A percentile compares a stretch with the other conserved stretches of the same genome.
These are phyloP conservation scores for Prolemur simus DNA, from an alignment of 2,113 vertebrate species.

Conservation along the genomic window DNA sequence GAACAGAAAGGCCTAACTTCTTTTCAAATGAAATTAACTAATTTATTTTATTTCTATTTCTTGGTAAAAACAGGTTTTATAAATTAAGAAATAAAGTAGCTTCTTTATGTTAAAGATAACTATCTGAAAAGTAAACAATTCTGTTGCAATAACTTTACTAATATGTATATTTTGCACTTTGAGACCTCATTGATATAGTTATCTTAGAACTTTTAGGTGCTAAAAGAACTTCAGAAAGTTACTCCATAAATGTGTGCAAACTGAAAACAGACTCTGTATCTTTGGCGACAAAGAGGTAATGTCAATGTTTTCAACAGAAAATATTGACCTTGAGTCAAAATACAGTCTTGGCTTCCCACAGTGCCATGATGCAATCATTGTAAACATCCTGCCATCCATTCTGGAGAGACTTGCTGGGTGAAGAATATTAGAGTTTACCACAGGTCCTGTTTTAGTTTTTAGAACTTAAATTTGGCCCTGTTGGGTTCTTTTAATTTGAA, in stretches of 20 bases:
- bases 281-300: constrained; percentile 40
- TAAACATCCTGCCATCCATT: not conserved
- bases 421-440: not conserved
- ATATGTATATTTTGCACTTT: constrained; percentile 68
- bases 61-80: constrained; percentile 63
- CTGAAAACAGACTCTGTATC: constrained; percentile 27
- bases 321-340: constrained; percentile 17
- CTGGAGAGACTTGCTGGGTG: not conserved
- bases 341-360: not conserved
- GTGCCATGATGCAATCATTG: not conserved
- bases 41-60: constrained; percentile 58
- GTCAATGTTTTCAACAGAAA: constrained; percentile 46
- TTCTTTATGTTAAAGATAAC: constrained; percentile 50
- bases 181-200: constrained; percentile 48
- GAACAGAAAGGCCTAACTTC: constrained; percentile 56
- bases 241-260: constrained; percentile 29
- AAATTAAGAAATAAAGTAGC: constrained; percentile 48
- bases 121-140: constrained; percentile 52
- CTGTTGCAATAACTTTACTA: constrained; percentile 55
- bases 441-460: constrained; percentile 54
- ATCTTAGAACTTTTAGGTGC: constrained; percentile 27
- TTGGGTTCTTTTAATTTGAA: constrained; percentile 58
- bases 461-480: constrained; percentile 39
- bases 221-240: constrained; percentile 47
- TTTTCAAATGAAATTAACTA: constrained; percentile 59